A percentile compares a stretch with the other conserved stretches of the same genome.
Evolutionary conservation across 1,140 invertebrate genomes (phyloP).

Genomic region (Lordiphosa stackelbergi): DNA sequence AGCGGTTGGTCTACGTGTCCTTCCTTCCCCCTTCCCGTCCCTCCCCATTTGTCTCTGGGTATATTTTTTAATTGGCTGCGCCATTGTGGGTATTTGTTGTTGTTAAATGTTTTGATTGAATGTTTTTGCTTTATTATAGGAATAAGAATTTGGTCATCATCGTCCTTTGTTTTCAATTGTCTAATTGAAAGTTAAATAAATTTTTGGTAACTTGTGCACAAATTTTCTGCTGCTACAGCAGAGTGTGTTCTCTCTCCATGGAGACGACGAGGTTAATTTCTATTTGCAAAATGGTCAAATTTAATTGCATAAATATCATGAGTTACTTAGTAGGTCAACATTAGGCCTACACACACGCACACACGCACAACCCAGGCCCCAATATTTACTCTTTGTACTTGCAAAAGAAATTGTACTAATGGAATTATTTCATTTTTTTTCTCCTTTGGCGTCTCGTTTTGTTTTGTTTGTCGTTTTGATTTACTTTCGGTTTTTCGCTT

Average conservation of each 20-base stretch:
- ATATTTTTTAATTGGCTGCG: conserved; percentile 70
- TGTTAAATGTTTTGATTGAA: too few species aligned
- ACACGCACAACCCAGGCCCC: background rate
- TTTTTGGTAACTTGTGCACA: conserved; percentile 60
- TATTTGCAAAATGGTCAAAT: conserved; percentile 41
- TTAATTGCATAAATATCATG: conserved; percentile 37
- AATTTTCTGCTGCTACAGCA: conserved; percentile 65
- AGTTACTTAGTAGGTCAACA: conserved; percentile 44
- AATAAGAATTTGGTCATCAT: too few species aligned
- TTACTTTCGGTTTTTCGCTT: conserved; percentile 56
- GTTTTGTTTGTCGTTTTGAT: conserved; percentile 71
- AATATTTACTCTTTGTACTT: conserved; percentile 77
- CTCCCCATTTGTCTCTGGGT: conserved; percentile 14
- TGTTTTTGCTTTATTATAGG: too few species aligned
- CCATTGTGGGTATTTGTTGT: conserved; percentile 24
- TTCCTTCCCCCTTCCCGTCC: too few species aligned
- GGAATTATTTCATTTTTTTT: conserved; percentile 74
- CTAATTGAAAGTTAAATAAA: conserved; percentile 72
- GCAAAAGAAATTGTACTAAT: conserved; percentile 77
- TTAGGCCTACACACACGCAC: conserved; percentile 5
- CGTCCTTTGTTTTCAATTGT: conserved; percentile 66
- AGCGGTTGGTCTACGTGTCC: conserved; percentile 36
- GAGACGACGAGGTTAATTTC: conserved; percentile 39
- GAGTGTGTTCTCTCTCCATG: conserved; percentile 4
- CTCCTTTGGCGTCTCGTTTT: conserved; percentile 45